Evolutionary conservation across 1,140 invertebrate genomes (phyloP).

Genomic region (Temnothorax curvispinosus): DNA sequence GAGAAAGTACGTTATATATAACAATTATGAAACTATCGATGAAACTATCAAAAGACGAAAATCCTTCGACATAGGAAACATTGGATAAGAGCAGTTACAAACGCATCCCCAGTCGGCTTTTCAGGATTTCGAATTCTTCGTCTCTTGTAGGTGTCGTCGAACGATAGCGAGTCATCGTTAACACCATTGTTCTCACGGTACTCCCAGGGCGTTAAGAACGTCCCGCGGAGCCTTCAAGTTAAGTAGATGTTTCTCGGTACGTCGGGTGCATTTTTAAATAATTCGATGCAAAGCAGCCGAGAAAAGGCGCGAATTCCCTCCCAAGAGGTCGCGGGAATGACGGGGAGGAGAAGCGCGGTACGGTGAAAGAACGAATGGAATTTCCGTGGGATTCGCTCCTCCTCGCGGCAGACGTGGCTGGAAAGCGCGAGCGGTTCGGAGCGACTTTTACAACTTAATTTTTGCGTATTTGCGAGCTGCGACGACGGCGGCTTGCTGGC

Average conservation of each 20-base stretch:
- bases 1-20: no score
- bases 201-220: slow-evolving; percentile 49
- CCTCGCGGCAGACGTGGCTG: slow-evolving; percentile 56
- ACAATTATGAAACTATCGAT: background rate
- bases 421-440: slow-evolving; percentile 54
- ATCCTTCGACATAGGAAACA: background rate
- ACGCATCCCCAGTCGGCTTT: slow-evolving; percentile 16
- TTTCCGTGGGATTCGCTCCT: slow-evolving; percentile 36
- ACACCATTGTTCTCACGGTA: slow-evolving; percentile 64
- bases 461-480: slow-evolving; percentile 57
- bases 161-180: slow-evolving; percentile 55
- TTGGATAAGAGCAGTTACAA: slow-evolving; percentile 36
- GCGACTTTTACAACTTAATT: slow-evolving; percentile 63
- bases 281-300: slow-evolving; percentile 59
- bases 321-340: background rate
- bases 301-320: slow-evolving; percentile 43
- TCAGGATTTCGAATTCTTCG: slow-evolving; percentile 49
- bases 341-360: background rate
- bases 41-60: slow-evolving; percentile 12
- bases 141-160: slow-evolving; percentile 19
- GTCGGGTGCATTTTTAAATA: slow-evolving; percentile 68
- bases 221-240: slow-evolving; percentile 23
- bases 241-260: slow-evolving; percentile 66
- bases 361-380: slow-evolving; percentile 54
- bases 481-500: slow-evolving; percentile 22